Evolutionary conservation across 2,113 vertebrate species (phyloP).

Genomic region (Asarcornis scutulata): DNA sequence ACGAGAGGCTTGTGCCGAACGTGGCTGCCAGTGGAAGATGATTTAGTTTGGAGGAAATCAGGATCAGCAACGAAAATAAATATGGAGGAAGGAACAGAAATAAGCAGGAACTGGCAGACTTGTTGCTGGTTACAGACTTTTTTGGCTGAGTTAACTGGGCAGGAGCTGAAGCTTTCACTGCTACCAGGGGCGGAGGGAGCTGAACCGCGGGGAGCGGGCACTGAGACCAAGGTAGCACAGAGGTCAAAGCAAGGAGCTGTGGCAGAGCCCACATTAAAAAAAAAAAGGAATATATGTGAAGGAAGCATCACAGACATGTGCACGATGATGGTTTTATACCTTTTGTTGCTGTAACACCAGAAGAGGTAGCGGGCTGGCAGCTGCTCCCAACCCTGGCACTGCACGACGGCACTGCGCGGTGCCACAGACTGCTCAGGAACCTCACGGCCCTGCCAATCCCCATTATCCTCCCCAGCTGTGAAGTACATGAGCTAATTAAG

Average conservation of each 20-base stretch:
- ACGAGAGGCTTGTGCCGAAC: rapidly evolving
- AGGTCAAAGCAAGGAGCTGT: background rate
- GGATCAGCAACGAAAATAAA: background rate
- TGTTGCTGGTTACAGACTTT: background rate
- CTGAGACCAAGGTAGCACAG: background rate
- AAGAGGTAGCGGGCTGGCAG: background rate
- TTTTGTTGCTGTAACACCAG: background rate
- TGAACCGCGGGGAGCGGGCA: background rate
- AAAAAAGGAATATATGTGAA: background rate
- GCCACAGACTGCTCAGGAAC: rapidly evolving
- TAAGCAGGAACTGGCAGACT: background rate
- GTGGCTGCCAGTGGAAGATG: background rate
- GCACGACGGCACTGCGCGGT: background rate
- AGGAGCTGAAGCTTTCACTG: background rate
- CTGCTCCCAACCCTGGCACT: rapidly evolving
- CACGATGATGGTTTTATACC: rapidly evolving
- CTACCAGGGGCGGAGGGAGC: background rate
- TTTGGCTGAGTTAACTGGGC: background rate
- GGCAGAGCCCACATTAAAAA: background rate
- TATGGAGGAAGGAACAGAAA: background rate
- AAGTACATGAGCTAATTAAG: background rate
- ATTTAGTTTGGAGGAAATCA: background rate
- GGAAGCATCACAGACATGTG: background rate
- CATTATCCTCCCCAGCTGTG: background rate
- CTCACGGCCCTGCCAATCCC: background rate